These are phyloP conservation scores for Cancer borealis DNA, from an alignment of 2,888 invertebrate genomes.

Conservation along the genomic window DNA sequence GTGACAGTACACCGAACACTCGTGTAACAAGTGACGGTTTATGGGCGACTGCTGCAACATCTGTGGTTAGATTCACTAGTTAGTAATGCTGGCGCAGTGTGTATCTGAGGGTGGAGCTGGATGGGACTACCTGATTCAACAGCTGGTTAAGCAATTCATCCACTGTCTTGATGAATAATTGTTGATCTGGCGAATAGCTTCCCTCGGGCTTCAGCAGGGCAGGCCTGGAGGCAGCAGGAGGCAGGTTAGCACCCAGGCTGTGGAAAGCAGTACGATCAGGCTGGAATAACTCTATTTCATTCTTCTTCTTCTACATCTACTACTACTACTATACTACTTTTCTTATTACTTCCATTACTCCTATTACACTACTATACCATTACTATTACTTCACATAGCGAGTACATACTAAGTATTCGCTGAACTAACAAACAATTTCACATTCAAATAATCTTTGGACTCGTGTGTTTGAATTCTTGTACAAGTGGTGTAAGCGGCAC, in stretches of 20 bases:
- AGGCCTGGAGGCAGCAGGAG: not conserved
- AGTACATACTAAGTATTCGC: not conserved
- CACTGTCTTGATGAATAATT: not conserved
- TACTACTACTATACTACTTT: conserved; percentile 23
- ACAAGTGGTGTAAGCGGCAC: not conserved
- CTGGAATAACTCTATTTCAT: not conserved
- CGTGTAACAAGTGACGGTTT: not conserved
- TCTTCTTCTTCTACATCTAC: not conserved
- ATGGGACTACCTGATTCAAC: conserved; percentile 16
- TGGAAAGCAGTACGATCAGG: not conserved
- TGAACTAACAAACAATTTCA: not conserved
- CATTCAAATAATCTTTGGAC: not conserved
- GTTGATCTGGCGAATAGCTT: not conserved
- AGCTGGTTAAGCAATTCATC: conserved; percentile 50
- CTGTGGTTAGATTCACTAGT: not conserved
- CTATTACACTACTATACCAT: not conserved
- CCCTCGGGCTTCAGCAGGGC: not conserved
- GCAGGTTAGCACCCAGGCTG: conserved; percentile 30
- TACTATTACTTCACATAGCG: not conserved
- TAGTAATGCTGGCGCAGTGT: not conserved
- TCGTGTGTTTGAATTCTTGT: not conserved
- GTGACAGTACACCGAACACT: not conserved
- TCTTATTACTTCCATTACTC: not conserved
- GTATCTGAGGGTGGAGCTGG: not conserved
- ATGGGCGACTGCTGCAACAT: not conserved